These are phyloP conservation scores for Gymnothorax javanicus DNA, from an alignment of 2,797 vertebrate genomes.

Conservation along the genomic window DNA sequence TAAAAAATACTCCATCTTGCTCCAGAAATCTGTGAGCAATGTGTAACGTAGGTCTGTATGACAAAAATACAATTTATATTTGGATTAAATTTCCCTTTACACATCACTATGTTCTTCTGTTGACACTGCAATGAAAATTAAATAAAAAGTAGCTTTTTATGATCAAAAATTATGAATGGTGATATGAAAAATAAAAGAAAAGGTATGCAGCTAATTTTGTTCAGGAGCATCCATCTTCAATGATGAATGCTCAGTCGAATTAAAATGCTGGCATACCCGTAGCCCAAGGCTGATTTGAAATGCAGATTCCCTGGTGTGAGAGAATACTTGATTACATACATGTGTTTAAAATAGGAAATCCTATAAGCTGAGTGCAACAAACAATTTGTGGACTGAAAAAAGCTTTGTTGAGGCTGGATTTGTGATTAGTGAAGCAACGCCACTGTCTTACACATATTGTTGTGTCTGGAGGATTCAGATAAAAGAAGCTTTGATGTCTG, in stretches of 20 bases:
- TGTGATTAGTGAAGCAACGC: background rate
- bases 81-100: no score
- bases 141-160: no score
- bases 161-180: background rate
- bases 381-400: background rate
- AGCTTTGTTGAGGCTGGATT: background rate
- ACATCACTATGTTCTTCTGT: no score
- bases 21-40: no score
- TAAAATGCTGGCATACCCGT: background rate
- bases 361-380: background rate
- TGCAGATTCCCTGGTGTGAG: background rate
- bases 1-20: no score
- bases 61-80: no score
- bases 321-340: background rate
- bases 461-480: no score
- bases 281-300: background rate
- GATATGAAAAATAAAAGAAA: background rate
- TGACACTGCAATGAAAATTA: no score
- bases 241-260: background rate
- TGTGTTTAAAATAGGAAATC: background rate
- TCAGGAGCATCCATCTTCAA: background rate
- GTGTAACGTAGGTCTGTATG: no score
- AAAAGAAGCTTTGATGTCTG: background rate
- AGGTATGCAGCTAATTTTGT: background rate
- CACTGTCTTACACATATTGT: background rate